phyloP scores from a whole-genome alignment of 2,888 invertebrate species.

The Cecidostiba fungosa region DNA sequence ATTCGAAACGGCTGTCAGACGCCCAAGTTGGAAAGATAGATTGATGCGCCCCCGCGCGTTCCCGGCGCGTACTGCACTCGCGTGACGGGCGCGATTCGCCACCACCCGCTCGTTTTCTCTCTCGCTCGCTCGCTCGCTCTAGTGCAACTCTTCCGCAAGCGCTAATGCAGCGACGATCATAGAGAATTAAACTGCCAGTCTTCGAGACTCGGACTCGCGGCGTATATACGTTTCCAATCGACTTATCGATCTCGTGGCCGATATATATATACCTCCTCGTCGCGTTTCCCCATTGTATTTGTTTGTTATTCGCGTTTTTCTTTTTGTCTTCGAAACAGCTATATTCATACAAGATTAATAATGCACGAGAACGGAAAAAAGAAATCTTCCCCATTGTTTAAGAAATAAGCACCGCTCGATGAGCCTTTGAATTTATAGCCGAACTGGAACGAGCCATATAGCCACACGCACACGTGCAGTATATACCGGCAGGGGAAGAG shows the following conservation, averaged over 20 bases:
- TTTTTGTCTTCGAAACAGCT: background rate
- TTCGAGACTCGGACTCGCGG: conserved; percentile 31
- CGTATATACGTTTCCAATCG: conserved; percentile 23
- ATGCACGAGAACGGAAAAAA: background rate
- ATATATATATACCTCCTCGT: background rate
- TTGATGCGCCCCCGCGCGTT: conserved; percentile 73
- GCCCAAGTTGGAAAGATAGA: conserved; percentile 75
- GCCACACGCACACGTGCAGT: background rate
- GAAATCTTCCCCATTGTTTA: conserved; percentile 41
- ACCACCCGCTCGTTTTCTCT: conserved; percentile 25
- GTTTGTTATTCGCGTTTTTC: background rate
- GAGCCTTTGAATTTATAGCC: conserved; percentile 45
- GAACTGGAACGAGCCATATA: conserved; percentile 12
- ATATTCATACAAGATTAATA: background rate
- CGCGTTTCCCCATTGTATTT: background rate
- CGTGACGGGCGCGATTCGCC: conserved; percentile 40
- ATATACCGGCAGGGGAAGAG: background rate
- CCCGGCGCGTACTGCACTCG: conserved; percentile 64
- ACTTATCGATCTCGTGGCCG: conserved; percentile 38
- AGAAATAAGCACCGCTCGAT: conserved; percentile 29
- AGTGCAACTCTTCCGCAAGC: conserved; percentile 62
- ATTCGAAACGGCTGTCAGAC: conserved; percentile 77
- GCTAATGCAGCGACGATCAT: conserved; percentile 71
- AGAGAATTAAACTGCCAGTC: conserved; percentile 74
- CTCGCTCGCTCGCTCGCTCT: conserved; percentile 51